Evolutionary conservation across 2,888 invertebrate species (phyloP), one percentile per base, ranked within the genome.

Genomic region (Monopis laevigella): DNA sequence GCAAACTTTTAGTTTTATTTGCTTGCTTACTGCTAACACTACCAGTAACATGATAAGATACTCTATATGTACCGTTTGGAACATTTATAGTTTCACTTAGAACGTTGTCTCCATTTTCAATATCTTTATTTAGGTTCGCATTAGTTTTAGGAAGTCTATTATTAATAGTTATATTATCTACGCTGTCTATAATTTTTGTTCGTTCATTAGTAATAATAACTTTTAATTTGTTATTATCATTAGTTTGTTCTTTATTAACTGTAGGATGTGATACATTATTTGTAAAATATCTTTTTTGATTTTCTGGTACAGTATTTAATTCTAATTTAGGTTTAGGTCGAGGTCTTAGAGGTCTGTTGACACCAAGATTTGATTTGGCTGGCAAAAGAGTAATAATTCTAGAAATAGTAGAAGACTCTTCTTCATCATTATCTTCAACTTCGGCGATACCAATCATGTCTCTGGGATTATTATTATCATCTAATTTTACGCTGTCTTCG

Each of bases 311-410:
- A 14, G 24, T 41, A 14, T 16, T 8, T 14, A 14, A 26, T 29
- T 28, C 55, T 39, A 63, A 58, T 54, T 63, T 62, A 30, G 67
- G 56, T 53, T 75, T 82, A 1, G 88, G 87, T 28, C 86, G 71
- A 1, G 88, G 88, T 51, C 88, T 71, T 32, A 90, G 69, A 0
- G 89, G 90, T 46, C 89, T 75, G 43, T 86, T 87, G 3, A 91
- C 83, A 1, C 90, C 91, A 0, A 89, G 85, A 64, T 92, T 92
- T 1, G 92, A 92, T 56, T 90, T 88, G 0, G 87, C 90, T 1
- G 92, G 92, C 43, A 90, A 71, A 29, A 92, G 63, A 1, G 91
- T 92, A 12, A 82, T 73, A 10, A 80, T 62, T 45, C 55, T 61
- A 11, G 68, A 51, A 12, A 78, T 74, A 26, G 77, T 77, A n/a